Evolutionary conservation across 2,797 vertebrate genomes (phyloP), one percentile per base, ranked within the genome.

Genomic region (Danionella dracula): DNA sequence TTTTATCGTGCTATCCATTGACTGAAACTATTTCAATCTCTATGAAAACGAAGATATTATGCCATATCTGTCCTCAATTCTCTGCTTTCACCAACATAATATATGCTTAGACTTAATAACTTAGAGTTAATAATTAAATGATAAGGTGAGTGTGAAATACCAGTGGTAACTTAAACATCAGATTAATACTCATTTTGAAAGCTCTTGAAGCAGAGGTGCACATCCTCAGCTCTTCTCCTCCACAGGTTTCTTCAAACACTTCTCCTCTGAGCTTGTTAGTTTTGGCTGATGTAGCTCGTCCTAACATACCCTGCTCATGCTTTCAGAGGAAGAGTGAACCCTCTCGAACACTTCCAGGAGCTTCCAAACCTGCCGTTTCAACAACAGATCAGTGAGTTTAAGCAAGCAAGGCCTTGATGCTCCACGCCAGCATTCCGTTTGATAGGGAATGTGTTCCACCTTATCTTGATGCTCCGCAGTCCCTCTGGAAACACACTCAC

Each of bases 341-440:
- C 31, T 64, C 27, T 19, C 60, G 7, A 13, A 32, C 27, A 45
- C 2, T 15, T 56, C 40, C 45, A 38, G 66, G 58, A 40, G 45
- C 21, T 53, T 68, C 58, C 48, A 45, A 54, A 38, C 11, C 50
- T 38, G 58, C 50, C 53, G 51, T 48, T 40, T 60, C 48, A 68
- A 57, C 66, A 66, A 66, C 45, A 41, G 13, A 57, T 23, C 51
- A 45, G 27, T 8, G 12, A 65, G 69, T 48, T 59, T 19, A 51
- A 60, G 38, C 44, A 68, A 68, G 65, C 66, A 61, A 41, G 51
- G 54, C 51, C 42, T 42, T 21, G 41, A 32, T 49, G 40, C 50
- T 57, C 53, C 0, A 45, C 23, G 41, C 54, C 59, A 69, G 44
- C 55, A 54, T 59, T 69, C 61, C 61, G 56, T 73, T 59, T 61